Conservation (phyloP, 2,797 vertebrate genomes). For the Rhincodon typus region DNA sequence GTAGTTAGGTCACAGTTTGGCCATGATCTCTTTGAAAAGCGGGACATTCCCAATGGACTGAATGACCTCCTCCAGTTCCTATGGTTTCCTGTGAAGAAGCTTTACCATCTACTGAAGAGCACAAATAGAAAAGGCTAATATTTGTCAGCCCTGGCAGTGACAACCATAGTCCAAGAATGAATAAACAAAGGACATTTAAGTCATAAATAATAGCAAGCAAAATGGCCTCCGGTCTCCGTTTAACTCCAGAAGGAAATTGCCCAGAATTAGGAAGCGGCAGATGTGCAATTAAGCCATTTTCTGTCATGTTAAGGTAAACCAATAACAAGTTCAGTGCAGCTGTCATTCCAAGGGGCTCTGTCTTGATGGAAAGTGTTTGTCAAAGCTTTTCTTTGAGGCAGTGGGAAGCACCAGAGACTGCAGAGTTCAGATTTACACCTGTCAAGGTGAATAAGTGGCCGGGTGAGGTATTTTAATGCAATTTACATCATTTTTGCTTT, state of each 20-base stretch:
- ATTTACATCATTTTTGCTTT: neutral
- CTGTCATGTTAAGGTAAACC: neutral
- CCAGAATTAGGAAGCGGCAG: neutral
- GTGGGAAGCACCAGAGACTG: neutral
- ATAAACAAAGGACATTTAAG: neutral
- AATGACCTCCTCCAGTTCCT: neutral
- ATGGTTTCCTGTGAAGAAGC: neutral
- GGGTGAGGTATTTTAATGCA: neutral
- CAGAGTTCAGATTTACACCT: neutral
- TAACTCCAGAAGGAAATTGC: neutral
- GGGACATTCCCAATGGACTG: neutral
- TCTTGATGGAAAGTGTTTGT: neutral
- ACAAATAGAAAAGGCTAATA: neutral
- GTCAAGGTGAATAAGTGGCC: neutral
- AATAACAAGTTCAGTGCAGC: neutral
- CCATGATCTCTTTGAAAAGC: neutral
- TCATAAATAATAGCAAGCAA: neutral
- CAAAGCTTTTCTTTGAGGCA: neutral
- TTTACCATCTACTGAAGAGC: neutral
- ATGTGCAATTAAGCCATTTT: slow-evolving; percentile 15
- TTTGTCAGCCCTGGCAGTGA: neutral
- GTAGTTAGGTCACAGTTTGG: neutral
- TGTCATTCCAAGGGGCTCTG: neutral
- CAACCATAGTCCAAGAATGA: neutral
- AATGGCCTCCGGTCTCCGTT: neutral